phyloP scores from a whole-genome alignment of 2,797 vertebrate genomes.

The Onychomys leucogaster region DNA sequence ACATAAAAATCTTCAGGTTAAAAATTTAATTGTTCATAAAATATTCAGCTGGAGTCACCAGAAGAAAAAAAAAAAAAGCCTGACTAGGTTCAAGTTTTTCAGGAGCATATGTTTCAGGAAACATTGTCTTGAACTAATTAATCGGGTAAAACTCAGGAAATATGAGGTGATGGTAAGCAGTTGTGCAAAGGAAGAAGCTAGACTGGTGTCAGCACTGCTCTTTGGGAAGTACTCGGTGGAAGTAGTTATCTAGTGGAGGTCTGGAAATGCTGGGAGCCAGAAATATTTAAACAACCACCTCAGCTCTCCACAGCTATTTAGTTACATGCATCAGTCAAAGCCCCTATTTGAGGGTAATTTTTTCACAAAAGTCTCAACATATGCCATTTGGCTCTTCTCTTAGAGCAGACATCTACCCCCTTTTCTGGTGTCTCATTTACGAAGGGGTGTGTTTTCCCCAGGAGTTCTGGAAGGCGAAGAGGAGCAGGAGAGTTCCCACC shows the following conservation, averaged over 20 bases:
- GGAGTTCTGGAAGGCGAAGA: not conserved
- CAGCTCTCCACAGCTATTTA: not conserved
- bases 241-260: not conserved
- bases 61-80: conserved; percentile 16
- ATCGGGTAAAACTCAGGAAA: not conserved
- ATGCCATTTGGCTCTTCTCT: not conserved
- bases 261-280: not conserved
- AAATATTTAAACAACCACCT: conserved; percentile 7
- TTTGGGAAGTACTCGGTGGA: not conserved
- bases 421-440: not conserved
- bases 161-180: not conserved
- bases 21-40: conserved; percentile 60
- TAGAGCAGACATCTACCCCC: not conserved
- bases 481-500: not conserved
- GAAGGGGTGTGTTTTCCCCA: not conserved
- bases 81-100: conserved; percentile 28
- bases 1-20: conserved; percentile 23
- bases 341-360: not conserved
- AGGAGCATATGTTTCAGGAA: not conserved
- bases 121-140: not conserved
- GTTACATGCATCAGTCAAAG: not conserved
- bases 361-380: not conserved
- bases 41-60: conserved; percentile 23
- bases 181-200: not conserved
- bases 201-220: not conserved